These are phyloP conservation scores for Tubiluchus corallicola DNA, from an alignment of 2,888 invertebrate genomes.

Conservation along the genomic window DNA sequence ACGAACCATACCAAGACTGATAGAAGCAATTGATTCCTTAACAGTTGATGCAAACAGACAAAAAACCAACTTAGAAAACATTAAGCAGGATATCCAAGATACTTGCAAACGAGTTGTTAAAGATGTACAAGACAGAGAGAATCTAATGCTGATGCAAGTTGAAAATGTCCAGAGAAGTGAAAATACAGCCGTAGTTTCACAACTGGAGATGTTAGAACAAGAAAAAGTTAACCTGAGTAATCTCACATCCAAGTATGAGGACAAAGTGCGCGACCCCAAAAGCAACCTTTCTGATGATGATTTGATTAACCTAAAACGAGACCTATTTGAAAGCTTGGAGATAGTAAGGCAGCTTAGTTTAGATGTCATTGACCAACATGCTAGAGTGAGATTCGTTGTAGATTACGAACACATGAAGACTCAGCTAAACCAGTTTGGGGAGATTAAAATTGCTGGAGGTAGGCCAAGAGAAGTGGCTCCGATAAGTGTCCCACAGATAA, in stretches of 20 bases:
- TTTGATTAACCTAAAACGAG: background rate
- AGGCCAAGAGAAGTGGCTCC: background rate
- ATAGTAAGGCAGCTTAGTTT: background rate
- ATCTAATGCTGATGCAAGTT: background rate
- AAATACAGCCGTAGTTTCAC: background rate
- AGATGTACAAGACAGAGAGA: background rate
- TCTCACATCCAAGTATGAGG: background rate
- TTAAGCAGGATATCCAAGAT: background rate
- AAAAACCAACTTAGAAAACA: background rate
- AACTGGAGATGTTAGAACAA: background rate
- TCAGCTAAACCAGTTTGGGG: background rate
- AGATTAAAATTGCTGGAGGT: background rate
- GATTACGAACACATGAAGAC: background rate
- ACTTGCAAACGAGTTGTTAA: background rate
- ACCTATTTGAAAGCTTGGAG: conserved; percentile 3
- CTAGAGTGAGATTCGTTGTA: background rate
- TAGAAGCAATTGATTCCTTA: background rate
- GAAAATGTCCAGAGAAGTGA: background rate
- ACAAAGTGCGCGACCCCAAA: background rate
- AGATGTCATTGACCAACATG: background rate
- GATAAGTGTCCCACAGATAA: conserved; percentile 3
- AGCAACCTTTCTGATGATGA: background rate
- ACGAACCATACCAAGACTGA: background rate
- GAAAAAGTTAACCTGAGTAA: background rate
- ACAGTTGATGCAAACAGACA: background rate